A percentile compares a stretch with the other conserved stretches of the same genome.
phyloP scores from a whole-genome alignment of 2,797 vertebrate species.

The Halcyon leucocephala region DNA sequence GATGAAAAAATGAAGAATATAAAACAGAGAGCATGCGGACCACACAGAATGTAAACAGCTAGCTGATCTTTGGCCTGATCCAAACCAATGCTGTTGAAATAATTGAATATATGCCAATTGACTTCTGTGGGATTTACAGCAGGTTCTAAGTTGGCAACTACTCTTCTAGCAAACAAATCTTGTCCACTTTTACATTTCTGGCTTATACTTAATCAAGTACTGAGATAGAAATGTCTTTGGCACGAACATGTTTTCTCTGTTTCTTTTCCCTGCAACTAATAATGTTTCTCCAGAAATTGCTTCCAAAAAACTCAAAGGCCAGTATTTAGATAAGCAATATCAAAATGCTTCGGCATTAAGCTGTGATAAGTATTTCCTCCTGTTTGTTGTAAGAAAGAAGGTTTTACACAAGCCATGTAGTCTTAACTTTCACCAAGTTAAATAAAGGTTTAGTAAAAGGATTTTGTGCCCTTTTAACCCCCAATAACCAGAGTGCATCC shows the following conservation, averaged over 20 bases:
- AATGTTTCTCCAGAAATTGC: constrained; percentile 15
- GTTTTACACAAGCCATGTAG: constrained; percentile 11
- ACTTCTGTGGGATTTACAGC: constrained; percentile 63
- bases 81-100: constrained; percentile 51
- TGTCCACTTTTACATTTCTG: constrained; percentile 43
- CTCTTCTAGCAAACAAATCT: constrained; percentile 22
- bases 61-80: constrained; percentile 51
- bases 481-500: constrained; percentile 61
- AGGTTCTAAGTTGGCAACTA: constrained; percentile 47
- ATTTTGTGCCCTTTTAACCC: constrained; percentile 65
- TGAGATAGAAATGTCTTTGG: constrained; percentile 56
- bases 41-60: constrained; percentile 55
- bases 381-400: constrained; percentile 49
- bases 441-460: constrained; percentile 63
- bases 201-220: constrained; percentile 47
- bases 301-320: constrained; percentile 42
- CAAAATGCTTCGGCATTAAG: constrained; percentile 39
- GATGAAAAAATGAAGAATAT: background rate
- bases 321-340: constrained; percentile 65
- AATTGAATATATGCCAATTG: constrained; percentile 54
- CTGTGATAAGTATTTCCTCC: constrained; percentile 21
- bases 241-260: constrained; percentile 4
- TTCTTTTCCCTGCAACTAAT: constrained; percentile 56
- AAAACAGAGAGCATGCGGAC: constrained; percentile 13
- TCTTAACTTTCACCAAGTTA: constrained; percentile 67